Evolutionary conservation across 2,888 invertebrate genomes (phyloP).

Genomic region (Diplazon laetatorius): DNA sequence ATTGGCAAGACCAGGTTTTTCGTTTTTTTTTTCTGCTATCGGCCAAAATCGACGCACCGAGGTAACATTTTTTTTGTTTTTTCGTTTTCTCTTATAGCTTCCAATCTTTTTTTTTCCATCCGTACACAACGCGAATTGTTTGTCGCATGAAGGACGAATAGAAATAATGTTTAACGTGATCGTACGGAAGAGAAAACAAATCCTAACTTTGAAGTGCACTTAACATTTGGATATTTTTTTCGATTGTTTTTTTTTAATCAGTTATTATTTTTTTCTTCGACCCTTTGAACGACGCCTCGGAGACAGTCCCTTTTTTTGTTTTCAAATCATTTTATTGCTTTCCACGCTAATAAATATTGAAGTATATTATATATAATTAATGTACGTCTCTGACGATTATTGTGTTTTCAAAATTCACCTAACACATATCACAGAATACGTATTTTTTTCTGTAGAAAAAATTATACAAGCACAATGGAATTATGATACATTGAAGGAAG

Average conservation of each 20-base stretch:
- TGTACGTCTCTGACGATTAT: constrained; percentile 74
- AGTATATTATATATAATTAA: constrained; percentile 61
- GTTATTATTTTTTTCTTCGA: constrained; percentile 30
- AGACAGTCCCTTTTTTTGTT: constrained; percentile 16
- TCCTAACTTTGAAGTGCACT: constrained; percentile 56
- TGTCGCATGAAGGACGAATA: constrained; percentile 15
- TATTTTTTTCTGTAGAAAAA: constrained; percentile 73
- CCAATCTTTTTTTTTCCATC: constrained; percentile 24
- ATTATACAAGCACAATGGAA: constrained; percentile 73
- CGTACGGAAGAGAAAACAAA: constrained; percentile 41
- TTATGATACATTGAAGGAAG: constrained; percentile 69
- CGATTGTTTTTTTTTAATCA: background rate
- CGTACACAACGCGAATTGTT: constrained; percentile 3
- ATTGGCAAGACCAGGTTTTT: constrained; percentile 81
- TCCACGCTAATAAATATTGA: constrained; percentile 73
- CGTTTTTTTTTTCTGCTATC: too few relatives aligned
- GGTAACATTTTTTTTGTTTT: constrained; percentile 49
- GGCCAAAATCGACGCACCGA: constrained; percentile 60
- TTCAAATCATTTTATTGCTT: constrained; percentile 62
- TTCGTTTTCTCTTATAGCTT: constrained; percentile 34
- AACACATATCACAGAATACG: constrained; percentile 82
- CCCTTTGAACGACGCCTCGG: constrained; percentile 7
- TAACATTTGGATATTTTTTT: constrained; percentile 21
- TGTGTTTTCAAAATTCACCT: constrained; percentile 75
- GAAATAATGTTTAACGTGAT: constrained; percentile 38